Base-by-base conservation (phyloP, 2,888 invertebrate species). In the Eledone cirrhosa region DNA sequence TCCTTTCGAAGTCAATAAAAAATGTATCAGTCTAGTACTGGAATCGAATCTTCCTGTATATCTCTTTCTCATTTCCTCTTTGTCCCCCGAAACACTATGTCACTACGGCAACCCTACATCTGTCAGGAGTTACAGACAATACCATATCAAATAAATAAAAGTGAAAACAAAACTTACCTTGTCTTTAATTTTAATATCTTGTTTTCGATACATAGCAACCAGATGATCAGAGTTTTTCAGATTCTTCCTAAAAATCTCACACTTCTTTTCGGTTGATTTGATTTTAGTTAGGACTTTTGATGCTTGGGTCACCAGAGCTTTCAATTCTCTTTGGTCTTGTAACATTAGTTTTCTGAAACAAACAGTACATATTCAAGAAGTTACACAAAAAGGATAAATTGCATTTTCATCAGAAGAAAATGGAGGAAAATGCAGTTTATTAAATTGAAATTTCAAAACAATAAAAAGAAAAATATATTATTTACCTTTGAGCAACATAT, bases 151-250 rank as follows among this genome's bases (percentile, higher is more conserved):
- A 72, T n/a, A 72, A 8, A 19, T 8, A 11, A 33, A 19, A 69
- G n/a, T 4, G 13, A 33, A 65, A 14, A 2, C 13, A 29, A 29
- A 24, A 76, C 75, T 78, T 77, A 87, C 88, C 85, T 87, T 84
- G 80, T 83, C 81, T 59, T 86, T 84, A n/a, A 83, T 81, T 74
- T 83, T 86, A 65, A 85, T 85, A 65, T 85, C 84, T 76, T 85
- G 84, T 14, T 83, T 81, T 65, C 81, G 85, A 69, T 85, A 85
- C 22, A 83, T 84, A 3, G 77, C 63, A n/a, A 82, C 81, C 14
- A 86, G 80, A 65, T 83, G 85, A 77, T 86, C 85, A 1, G 86
- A 85, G 67, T 85, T 85, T n/a, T 81, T 79, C 41, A 87, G 81
- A 79, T 87, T 86, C 78, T 87, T 85, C 27, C 79, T 82, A 13